Evolutionary conservation across 2,888 invertebrate genomes (phyloP).

Genomic region (Stenurella melanura): DNA sequence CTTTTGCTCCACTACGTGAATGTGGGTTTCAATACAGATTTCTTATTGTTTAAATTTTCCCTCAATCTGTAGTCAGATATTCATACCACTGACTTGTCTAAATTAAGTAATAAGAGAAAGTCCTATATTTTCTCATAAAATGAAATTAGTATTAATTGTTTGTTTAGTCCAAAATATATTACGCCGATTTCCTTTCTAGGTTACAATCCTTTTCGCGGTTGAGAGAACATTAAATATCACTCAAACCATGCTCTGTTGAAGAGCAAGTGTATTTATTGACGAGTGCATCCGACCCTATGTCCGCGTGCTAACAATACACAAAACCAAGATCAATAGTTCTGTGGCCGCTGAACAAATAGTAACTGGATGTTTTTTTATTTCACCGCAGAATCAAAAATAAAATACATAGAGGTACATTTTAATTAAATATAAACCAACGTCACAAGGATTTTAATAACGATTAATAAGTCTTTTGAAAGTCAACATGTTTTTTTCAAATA

Average conservation of each 20-base stretch:
- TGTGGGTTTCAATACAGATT: too few relatives aligned
- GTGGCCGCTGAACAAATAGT: neutral
- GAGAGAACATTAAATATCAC: slow-evolving; percentile 30
- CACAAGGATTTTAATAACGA: too few relatives aligned
- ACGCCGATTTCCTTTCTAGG: slow-evolving; percentile 17
- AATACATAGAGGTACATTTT: too few relatives aligned
- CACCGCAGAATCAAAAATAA: too few relatives aligned
- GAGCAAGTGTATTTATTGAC: slow-evolving; percentile 24
- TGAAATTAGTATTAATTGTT: slow-evolving; percentile 24
- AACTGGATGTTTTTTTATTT: too few relatives aligned
- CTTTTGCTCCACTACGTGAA: too few relatives aligned
- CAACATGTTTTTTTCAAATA: too few relatives aligned
- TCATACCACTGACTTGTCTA: too few relatives aligned
- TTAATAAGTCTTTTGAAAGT: too few relatives aligned
- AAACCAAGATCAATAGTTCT: slow-evolving; percentile 23
- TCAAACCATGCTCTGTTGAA: slow-evolving; percentile 3
- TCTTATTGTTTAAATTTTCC: too few relatives aligned
- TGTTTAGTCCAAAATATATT: slow-evolving; percentile 15
- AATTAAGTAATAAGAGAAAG: neutral
- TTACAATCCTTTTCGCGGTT: slow-evolving; percentile 22
- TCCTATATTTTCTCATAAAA: neutral
- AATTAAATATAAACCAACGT: too few relatives aligned
- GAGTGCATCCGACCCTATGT: neutral
- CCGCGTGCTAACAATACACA: slow-evolving; percentile 7
- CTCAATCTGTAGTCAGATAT: too few relatives aligned